phyloP scores from a whole-genome alignment of 2,888 invertebrate genomes.

The Euzophera pinguis region DNA sequence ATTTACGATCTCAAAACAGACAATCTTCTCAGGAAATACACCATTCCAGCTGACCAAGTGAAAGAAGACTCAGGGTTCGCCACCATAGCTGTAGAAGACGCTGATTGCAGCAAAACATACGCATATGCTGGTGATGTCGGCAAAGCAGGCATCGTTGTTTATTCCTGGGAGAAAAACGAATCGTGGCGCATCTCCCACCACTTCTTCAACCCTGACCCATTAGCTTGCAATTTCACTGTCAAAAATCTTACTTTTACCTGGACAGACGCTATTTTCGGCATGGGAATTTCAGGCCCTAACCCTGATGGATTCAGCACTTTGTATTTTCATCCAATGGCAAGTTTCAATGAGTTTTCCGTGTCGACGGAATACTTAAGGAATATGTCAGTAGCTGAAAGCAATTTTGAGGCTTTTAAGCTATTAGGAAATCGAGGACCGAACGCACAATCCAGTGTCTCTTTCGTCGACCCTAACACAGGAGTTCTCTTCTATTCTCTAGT shows the following conservation, averaged over 20 bases:
- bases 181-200: slow-evolving; percentile 88
- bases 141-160: slow-evolving; percentile 85
- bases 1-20: slow-evolving; percentile 87
- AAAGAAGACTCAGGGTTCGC: slow-evolving; percentile 85
- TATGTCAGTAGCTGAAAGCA: slow-evolving; percentile 72
- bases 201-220: slow-evolving; percentile 85
- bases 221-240: slow-evolving; percentile 86
- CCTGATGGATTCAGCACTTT: slow-evolving; percentile 84
- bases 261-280: slow-evolving; percentile 88
- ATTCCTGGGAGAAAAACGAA: slow-evolving; percentile 84
- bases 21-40: slow-evolving; percentile 82
- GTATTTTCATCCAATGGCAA: slow-evolving; percentile 89
- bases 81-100: slow-evolving; percentile 88
- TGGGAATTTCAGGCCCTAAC: slow-evolving; percentile 83
- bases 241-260: slow-evolving; percentile 85
- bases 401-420: slow-evolving; percentile 82
- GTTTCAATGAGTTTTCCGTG: slow-evolving; percentile 87
- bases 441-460: slow-evolving; percentile 86
- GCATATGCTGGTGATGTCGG: slow-evolving; percentile 87
- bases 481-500: slow-evolving; percentile 87
- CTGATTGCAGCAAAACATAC: slow-evolving; percentile 84
- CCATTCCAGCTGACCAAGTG: slow-evolving; percentile 82
- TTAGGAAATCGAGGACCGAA: slow-evolving; percentile 85
- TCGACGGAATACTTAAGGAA: slow-evolving; percentile 84
- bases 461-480: slow-evolving; percentile 84